Evolutionary conservation across 2,888 invertebrate genomes (phyloP).

Genomic region (Troilus luridus): DNA sequence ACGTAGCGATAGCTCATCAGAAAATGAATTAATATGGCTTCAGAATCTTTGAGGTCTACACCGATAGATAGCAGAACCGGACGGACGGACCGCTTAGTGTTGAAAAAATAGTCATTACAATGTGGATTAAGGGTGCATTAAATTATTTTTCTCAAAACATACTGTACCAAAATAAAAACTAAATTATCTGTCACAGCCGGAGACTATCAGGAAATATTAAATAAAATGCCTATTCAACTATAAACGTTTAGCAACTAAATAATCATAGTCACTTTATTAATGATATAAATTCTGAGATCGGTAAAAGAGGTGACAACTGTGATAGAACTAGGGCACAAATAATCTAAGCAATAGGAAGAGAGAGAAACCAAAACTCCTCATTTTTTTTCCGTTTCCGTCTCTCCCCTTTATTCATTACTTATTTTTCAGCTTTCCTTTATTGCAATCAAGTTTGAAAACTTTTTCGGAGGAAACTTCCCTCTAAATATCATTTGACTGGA

Average conservation of each 20-base stretch:
- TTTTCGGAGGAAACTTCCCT: neutral
- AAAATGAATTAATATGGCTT: too few relatives aligned
- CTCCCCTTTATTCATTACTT: neutral
- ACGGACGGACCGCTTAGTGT: too few relatives aligned
- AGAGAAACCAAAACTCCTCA: neutral
- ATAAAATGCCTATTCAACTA: neutral
- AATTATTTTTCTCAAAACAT: too few relatives aligned
- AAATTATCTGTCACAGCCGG: too few relatives aligned
- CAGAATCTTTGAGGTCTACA: too few relatives aligned
- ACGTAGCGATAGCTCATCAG: too few relatives aligned
- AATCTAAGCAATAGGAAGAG: neutral
- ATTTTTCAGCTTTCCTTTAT: constrained; percentile 6
- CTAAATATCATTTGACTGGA: constrained; percentile 1
- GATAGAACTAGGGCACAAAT: neutral
- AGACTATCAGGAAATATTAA: neutral
- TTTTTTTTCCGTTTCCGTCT: neutral
- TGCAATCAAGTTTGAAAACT: neutral
- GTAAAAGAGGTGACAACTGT: neutral
- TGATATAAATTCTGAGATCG: neutral
- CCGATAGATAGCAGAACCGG: too few relatives aligned
- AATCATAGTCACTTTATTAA: neutral
- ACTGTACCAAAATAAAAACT: too few relatives aligned
- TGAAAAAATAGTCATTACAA: too few relatives aligned
- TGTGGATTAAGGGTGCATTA: too few relatives aligned
- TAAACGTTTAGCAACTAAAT: too few relatives aligned